Evolutionary conservation across 2,888 invertebrate genomes (phyloP).

Genomic region (Boloria selene): DNA sequence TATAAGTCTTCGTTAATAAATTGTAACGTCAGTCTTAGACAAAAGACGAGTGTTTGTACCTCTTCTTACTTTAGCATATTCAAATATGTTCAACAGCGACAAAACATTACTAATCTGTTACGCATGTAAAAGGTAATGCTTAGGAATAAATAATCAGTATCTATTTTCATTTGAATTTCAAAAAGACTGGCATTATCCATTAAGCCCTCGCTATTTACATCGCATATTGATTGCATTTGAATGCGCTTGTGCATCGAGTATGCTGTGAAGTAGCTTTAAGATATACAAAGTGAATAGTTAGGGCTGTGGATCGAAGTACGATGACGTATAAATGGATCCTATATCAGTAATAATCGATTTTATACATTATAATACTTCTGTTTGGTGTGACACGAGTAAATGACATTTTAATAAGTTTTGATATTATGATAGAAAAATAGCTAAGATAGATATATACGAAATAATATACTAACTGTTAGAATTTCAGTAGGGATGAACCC

Average conservation of each 20-base stretch:
- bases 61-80: conserved; percentile 7
- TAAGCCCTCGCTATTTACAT: conserved; percentile 37
- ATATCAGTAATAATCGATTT: too few species aligned
- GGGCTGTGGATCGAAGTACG: conserved; percentile 23
- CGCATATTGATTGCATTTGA: conserved; percentile 41
- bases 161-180: conserved; percentile 29
- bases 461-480: too few species aligned
- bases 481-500: too few species aligned
- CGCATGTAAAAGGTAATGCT: conserved; percentile 3
- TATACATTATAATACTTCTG: too few species aligned
- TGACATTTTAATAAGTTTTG: too few species aligned
- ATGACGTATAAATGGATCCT: too few species aligned
- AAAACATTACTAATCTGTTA: conserved; percentile 19
- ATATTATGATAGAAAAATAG: too few species aligned
- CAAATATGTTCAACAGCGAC: conserved; percentile 9
- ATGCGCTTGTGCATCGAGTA: conserved; percentile 36
- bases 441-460: too few species aligned
- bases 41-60: conserved; percentile 8
- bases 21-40: too few species aligned
- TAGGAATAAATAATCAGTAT: conserved; percentile 21
- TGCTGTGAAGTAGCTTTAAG: conserved; percentile 31
- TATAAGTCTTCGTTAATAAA: too few species aligned
- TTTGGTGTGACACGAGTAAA: too few species aligned
- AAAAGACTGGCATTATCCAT: conserved; percentile 32
- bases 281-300: conserved; percentile 24